Evolutionary conservation across 2,797 vertebrate genomes (phyloP), one percentile per base, ranked within the genome.

Genomic region (Poeciliopsis turneri): DNA sequence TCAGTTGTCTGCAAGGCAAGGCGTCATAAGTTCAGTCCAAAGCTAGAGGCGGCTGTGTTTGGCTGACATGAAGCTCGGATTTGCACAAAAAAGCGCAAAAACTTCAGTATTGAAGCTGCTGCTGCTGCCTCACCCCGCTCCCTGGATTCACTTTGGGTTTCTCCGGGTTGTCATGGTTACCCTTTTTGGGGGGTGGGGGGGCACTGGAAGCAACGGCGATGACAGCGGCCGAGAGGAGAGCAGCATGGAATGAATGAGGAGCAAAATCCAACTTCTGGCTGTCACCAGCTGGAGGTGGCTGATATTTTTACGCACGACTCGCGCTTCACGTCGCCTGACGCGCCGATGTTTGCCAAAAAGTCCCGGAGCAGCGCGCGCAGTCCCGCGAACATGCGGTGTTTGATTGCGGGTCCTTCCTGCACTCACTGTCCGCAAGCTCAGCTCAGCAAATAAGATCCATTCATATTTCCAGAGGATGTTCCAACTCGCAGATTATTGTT

Each of bases 111-210:
- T 92, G 92, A 92, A 89, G 82, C 89, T 85, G 89, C 86, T 92
- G 89, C 86, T 92, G 84, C 84, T 85, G 89, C 86, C 88, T 93
- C 93, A 92, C 86, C 85, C 87, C 87, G 89, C 93, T 93, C 86
- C 90, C 91, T 76, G 90, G 95, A 96, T 96, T 97, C 96, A 97
- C 95, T 96, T 95, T 90, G 96, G 95, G 93, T 95, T 94, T 94
- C 94, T 95, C 88, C 94, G 90, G 93, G 97, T 98, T 96, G 96
- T 96, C 97, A 97, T 97, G 96, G 97, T 96, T 95, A 97, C 97
- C 93, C 88, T 90, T 15, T 51, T 51, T 23, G 12, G 41, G 10
- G 41, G 41, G 10, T 11, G 41, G 11, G 66, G 20, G 92, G 94
- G 90, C 94, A 95, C 96, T 95, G 94, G 92, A 94, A 95, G 94